Base-by-base conservation (phyloP, 1,140 invertebrate genomes). In the Drosophila neocordata region DNA sequence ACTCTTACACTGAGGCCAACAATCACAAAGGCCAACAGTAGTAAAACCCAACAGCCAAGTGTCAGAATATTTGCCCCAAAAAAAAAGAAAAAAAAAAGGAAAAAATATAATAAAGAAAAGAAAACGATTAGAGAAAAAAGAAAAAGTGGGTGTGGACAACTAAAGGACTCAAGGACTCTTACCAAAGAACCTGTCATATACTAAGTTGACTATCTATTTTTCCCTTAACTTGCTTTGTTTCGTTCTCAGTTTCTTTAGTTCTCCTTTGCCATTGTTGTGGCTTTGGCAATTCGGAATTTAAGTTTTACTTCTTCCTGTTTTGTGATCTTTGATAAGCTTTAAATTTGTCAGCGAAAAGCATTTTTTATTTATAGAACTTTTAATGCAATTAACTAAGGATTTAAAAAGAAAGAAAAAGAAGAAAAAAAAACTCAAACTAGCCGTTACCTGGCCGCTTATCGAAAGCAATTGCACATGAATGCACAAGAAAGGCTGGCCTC, bases 61-160 rank as follows among this genome's bases (percentile, higher is more conserved):
- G 82, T 87, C 81, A 73, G 78, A 68, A 74, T 81, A 68, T 82
- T 85, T 71, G 70, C 74, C 82, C 61, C 68, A 62, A 79, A 20
- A 20, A 18, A 48, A 7, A 48, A 44, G 15, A 20, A 20, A 9
- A 20, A 48, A 48, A 48, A 48, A 20, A 15, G 18, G 41, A 48
- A 48, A 44, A 44, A 18, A 44, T 0, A 24, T 24, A 24, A 24
- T 24, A 18, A 18, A 35, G 1, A 1, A 2, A 35, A 9, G 13
- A 44, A 15, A 44, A 44, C 41, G 41, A 44, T 15, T 15, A 13
- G 18, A 18, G n/a, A 48, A 18, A 20, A 35, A 35, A 9, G n/a
- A 48, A 20, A 20, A 4, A 31, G 4, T 3, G 27, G 27, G 27
- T 31, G 27, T 31, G 27, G 27, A 31, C 4, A 31, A 31, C 1